Conservation (phyloP, 2,888 invertebrate genomes). For the Pandemis heparana region DNA sequence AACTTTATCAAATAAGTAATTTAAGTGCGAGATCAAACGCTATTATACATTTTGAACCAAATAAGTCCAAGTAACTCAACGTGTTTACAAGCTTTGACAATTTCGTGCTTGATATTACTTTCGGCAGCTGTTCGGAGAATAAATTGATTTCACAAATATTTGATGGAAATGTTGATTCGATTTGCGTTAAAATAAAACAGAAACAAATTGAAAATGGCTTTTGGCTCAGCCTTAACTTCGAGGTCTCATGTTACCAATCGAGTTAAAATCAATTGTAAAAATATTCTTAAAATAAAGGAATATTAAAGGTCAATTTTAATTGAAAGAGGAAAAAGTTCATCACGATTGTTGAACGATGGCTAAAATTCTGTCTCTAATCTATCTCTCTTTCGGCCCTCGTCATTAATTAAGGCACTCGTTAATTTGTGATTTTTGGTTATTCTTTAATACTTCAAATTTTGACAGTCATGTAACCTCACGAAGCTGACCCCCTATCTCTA, state of each 20-base stretch:
- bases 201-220: constrained; percentile 37
- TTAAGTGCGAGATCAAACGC: neutral
- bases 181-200: constrained; percentile 26
- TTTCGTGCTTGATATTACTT: constrained; percentile 25
- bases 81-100: constrained; percentile 16
- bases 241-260: constrained; percentile 1
- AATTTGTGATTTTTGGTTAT: no score
- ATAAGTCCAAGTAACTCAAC: constrained; percentile 10
- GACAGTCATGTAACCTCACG: no score
- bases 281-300: neutral
- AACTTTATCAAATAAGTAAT: neutral
- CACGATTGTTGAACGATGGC: no score
- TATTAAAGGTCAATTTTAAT: neutral
- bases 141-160: constrained; percentile 44
- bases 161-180: constrained; percentile 22
- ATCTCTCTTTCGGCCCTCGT: no score
- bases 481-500: no score
- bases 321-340: no score
- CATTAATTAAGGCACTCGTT: no score
- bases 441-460: no score
- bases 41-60: neutral
- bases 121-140: constrained; percentile 45
- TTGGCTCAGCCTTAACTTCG: neutral
- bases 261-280: constrained; percentile 4
- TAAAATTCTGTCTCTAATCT: no score